phyloP scores from a whole-genome alignment of 2,888 invertebrate species.

The Crossocerus cetratus region DNA sequence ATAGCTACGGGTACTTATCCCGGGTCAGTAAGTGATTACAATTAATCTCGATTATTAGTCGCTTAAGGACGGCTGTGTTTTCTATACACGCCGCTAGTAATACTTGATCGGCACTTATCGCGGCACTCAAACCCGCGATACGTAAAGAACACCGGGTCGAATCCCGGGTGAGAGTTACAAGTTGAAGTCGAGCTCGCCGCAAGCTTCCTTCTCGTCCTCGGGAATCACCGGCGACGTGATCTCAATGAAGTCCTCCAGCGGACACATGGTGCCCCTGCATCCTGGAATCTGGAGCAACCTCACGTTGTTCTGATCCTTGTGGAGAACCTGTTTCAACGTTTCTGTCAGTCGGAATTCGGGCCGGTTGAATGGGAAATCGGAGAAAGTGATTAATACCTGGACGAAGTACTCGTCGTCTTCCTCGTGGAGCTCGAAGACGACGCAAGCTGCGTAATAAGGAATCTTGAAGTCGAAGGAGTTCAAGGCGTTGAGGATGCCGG shows the following conservation, averaged over 20 bases:
- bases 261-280: constrained; percentile 23
- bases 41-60: too few relatives aligned
- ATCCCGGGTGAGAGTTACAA: neutral
- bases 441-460: constrained; percentile 22
- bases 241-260: constrained; percentile 21
- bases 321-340: constrained; percentile 20
- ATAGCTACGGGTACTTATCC: too few relatives aligned
- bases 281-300: constrained; percentile 20
- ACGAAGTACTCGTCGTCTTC: constrained; percentile 17
- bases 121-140: too few relatives aligned
- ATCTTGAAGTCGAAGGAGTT: constrained; percentile 29
- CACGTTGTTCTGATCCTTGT: constrained; percentile 11
- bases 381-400: constrained; percentile 36
- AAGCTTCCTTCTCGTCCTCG: neutral
- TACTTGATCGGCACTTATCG: too few relatives aligned
- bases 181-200: constrained; percentile 3
- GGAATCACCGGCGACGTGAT: constrained; percentile 9
- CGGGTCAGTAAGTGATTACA: too few relatives aligned
- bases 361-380: neutral
- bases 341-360: neutral
- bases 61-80: too few relatives aligned
- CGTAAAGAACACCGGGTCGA: too few relatives aligned
- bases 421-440: constrained; percentile 43
- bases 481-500: constrained; percentile 20
- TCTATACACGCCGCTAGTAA: too few relatives aligned